A percentile compares a stretch with the other conserved stretches of the same genome.
phyloP scores from a whole-genome alignment of 2,113 vertebrate genomes.

The Strigops habroptila region DNA sequence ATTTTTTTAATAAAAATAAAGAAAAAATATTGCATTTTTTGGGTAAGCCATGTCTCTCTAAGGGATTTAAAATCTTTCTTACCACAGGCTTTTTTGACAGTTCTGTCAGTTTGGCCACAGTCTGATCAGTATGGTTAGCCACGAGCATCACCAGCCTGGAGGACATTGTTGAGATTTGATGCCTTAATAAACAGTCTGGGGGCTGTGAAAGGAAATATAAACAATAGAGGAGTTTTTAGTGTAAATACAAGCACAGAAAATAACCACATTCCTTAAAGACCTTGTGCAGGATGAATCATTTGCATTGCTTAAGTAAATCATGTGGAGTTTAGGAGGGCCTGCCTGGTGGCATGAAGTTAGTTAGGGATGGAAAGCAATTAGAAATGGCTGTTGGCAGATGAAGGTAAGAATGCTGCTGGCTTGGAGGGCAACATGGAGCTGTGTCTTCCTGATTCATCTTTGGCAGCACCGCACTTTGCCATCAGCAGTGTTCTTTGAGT shows the following conservation, averaged over 20 bases:
- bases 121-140: neutral
- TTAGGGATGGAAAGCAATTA: neutral
- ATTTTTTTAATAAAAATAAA: neutral
- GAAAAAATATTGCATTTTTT: neutral
- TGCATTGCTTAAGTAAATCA: neutral
- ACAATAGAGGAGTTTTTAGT: neutral
- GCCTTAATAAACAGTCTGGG: constrained; percentile 7
- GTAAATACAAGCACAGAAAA: neutral
- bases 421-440: neutral
- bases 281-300: neutral
- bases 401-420: neutral
- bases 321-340: neutral
- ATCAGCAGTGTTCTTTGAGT: neutral
- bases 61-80: neutral
- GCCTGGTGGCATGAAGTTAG: neutral
- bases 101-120: neutral
- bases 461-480: neutral
- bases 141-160: constrained; percentile 16
- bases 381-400: neutral
- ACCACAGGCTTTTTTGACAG: neutral
- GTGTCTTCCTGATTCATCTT: neutral
- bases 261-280: neutral
- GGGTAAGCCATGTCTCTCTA: neutral
- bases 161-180: neutral
- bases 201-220: constrained; percentile 25